phyloP scores from a whole-genome alignment of 2,797 vertebrate genomes.

The Lutjanus campechanus region DNA sequence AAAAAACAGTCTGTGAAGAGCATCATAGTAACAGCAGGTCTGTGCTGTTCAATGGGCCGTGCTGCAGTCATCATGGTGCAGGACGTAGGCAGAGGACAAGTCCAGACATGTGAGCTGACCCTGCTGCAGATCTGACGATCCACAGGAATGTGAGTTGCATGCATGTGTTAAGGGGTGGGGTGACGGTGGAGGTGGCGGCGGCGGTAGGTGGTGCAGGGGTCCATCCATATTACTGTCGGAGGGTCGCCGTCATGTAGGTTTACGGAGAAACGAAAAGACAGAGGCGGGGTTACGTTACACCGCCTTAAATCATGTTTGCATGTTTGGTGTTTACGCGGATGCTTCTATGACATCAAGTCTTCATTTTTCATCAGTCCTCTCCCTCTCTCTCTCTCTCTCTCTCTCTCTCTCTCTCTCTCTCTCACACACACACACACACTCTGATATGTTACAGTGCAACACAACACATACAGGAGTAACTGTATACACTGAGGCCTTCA shows the following conservation, averaged over 20 bases:
- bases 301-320: slow-evolving; percentile 55
- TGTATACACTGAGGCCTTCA: slow-evolving; percentile 17
- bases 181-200: background rate
- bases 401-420: too few species aligned
- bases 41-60: background rate
- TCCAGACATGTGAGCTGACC: slow-evolving; percentile 61
- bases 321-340: slow-evolving; percentile 49
- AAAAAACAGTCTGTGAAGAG: background rate
- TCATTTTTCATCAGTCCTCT: slow-evolving; percentile 38
- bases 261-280: background rate
- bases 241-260: slow-evolving; percentile 30
- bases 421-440: background rate
- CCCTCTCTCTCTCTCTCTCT: too few species aligned
- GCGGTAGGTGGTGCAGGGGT: slow-evolving; percentile 25
- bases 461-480: slow-evolving; percentile 1
- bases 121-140: slow-evolving; percentile 42
- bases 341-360: slow-evolving; percentile 36
- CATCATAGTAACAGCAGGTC: slow-evolving; percentile 35
- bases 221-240: slow-evolving; percentile 6
- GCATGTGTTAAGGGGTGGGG: slow-evolving; percentile 16
- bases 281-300: slow-evolving; percentile 33
- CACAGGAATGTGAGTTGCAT: slow-evolving; percentile 48
- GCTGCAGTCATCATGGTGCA: background rate
- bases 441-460: slow-evolving; percentile 1
- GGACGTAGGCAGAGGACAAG: slow-evolving; percentile 37